Conservation (phyloP, 2,888 invertebrate genomes). For the Pycnomerus fuliginosus region DNA sequence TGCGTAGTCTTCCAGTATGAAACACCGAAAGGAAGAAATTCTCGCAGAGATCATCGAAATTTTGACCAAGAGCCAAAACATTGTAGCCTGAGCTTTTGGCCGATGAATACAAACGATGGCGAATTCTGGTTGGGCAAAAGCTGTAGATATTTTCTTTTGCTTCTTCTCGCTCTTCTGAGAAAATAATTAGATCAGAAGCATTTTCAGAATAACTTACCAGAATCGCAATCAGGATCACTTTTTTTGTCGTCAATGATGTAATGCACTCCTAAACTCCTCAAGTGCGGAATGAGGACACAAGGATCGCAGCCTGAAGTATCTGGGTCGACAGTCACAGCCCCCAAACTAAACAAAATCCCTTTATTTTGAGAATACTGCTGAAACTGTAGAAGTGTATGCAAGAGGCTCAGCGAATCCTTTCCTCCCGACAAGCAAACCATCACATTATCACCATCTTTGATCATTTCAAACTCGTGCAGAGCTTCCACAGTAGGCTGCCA, state of each 20-base stretch:
- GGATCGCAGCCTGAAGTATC: slow-evolving; percentile 58
- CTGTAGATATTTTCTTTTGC: slow-evolving; percentile 56
- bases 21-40: slow-evolving; percentile 80
- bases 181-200: slow-evolving; percentile 15
- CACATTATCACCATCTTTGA: slow-evolving; percentile 77
- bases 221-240: slow-evolving; percentile 34
- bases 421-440: slow-evolving; percentile 84
- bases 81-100: slow-evolving; percentile 79
- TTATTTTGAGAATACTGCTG: slow-evolving; percentile 74
- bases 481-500: slow-evolving; percentile 84
- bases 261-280: slow-evolving; percentile 70
- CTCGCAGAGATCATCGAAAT: slow-evolving; percentile 80
- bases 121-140: slow-evolving; percentile 71
- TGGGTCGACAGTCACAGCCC: slow-evolving; percentile 77
- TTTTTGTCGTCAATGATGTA: slow-evolving; percentile 69
- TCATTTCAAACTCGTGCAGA: slow-evolving; percentile 80
- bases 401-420: slow-evolving; percentile 77
- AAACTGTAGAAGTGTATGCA: slow-evolving; percentile 83
- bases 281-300: slow-evolving; percentile 70
- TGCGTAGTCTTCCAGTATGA: slow-evolving; percentile 74
- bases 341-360: slow-evolving; percentile 71
- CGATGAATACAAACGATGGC: slow-evolving; percentile 73
- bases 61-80: slow-evolving; percentile 85
- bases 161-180: slow-evolving; percentile 57
- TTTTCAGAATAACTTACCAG: slow-evolving; percentile 37